Evolutionary conservation across 2,797 vertebrate species (phyloP).

Genomic region (Silurus lanzhouensis): DNA sequence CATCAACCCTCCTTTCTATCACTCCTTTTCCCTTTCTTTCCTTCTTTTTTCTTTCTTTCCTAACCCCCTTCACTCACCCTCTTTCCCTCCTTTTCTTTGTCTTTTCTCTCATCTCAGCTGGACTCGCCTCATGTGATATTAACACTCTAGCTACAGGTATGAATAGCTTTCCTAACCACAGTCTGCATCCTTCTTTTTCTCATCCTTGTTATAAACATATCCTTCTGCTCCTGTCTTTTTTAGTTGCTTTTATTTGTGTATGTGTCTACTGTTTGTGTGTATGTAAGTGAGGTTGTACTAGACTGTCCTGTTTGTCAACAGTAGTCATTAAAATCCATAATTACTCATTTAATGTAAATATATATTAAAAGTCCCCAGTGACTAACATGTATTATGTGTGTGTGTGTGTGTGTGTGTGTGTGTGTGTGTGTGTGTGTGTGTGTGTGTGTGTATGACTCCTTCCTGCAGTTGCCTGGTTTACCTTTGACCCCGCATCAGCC

Average conservation of each 20-base stretch:
- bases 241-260: constrained; percentile 1
- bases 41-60: background rate
- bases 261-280: constrained; percentile 29
- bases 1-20: constrained; percentile 68
- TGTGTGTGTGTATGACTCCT: constrained; percentile 33
- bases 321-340: constrained; percentile 26
- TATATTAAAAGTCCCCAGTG: background rate
- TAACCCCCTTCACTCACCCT: constrained; percentile 64
- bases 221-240: constrained; percentile 23
- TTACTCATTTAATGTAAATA: background rate
- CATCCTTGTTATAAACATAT: constrained; percentile 33
- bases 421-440: constrained; percentile 19
- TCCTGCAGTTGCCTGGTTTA: constrained; percentile 92
- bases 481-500: constrained; percentile 88
- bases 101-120: constrained; percentile 77
- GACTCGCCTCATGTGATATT: constrained; percentile 91
- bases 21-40: constrained; percentile 63
- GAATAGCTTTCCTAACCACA: constrained; percentile 62
- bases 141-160: constrained; percentile 95
- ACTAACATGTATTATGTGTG: background rate
- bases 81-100: constrained; percentile 69
- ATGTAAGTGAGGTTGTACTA: constrained; percentile 19
- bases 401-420: constrained; percentile 17
- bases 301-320: constrained; percentile 15
- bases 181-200: constrained; percentile 6